Percentiles rank a stretch among this genome's conserved stretches.
Conservation (phyloP, 2,888 invertebrate species). For the Pyrrhia umbra region DNA sequence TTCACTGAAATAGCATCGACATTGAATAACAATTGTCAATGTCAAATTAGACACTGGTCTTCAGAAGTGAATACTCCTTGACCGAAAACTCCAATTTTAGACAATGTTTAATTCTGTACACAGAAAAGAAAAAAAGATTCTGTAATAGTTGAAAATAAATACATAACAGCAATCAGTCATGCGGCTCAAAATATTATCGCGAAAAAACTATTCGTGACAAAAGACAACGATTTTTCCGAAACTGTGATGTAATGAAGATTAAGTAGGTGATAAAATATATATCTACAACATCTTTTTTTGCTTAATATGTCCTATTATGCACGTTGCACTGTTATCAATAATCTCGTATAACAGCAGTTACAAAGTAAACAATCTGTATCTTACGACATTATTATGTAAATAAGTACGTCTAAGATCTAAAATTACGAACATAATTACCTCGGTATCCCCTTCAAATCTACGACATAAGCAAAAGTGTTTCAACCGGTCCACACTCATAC, state of each 20-base stretch:
- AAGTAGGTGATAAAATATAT: conserved; percentile 9
- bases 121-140: conserved; percentile 15
- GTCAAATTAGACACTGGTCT: too few relatives aligned
- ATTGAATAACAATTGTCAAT: too few relatives aligned
- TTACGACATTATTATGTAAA: conserved; percentile 1
- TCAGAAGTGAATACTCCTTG: neutral
- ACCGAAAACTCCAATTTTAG: neutral
- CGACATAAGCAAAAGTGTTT: conserved; percentile 86
- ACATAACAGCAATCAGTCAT: conserved; percentile 38
- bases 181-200: conserved; percentile 26
- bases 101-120: too few relatives aligned
- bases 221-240: conserved; percentile 26
- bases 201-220: conserved; percentile 32
- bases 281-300: conserved; percentile 9
- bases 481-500: conserved; percentile 81
- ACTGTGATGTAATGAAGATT: conserved; percentile 28
- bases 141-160: conserved; percentile 44
- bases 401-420: conserved; percentile 1
- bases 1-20: too few relatives aligned
- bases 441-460: conserved; percentile 76
- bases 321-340: conserved; percentile 18
- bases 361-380: conserved; percentile 18
- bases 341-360: conserved; percentile 21
- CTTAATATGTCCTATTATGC: conserved; percentile 14
- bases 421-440: conserved; percentile 72